Base-by-base conservation (phyloP, 1,140 invertebrate species). In the Megathymus violae region DNA sequence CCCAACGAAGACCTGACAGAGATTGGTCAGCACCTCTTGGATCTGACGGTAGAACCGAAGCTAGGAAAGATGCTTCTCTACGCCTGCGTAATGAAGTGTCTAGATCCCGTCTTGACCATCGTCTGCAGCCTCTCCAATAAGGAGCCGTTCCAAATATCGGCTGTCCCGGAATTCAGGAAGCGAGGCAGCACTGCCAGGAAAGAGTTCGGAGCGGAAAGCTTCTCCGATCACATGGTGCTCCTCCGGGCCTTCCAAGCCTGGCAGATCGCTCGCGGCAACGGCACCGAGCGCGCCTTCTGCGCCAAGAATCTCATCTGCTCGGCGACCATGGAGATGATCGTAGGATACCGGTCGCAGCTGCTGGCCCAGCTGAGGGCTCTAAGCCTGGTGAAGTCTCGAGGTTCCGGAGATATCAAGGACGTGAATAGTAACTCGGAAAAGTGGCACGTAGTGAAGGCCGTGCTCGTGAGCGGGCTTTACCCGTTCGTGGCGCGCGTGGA, bases 31-130 rank as follows among this genome's bases (percentile, higher is more conserved):
- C 95, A 97, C 74, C 87, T 99, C 5, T 86, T 98, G 4, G 97
- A 99, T 85, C 89, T 99, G 9, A 97, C 98, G 0, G 92, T 99
- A 1, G 97, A 99, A 66, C 98, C 98, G 0, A 94, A 96, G 71
- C 92, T 98, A 9, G 97, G 97, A 2, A 98, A 98, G 92, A 96
- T 98, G 94, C 88, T 99, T 16, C 89, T 99, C 1, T 98, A 97
- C 82, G 95, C 96, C 1, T 95, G 98, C 14, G 94, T 98, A 3
- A 92, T 99, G 19, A 97, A 97, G 83, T 99, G 98, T 82, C 87
- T 99, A 1, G 97, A 99, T 92, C 98, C 98, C 3, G 93, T 99
- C 16, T 88, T 99, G 15, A 99, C 98, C 0, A 96, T 99, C 44
- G 97, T 97, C 7, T 97, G 97, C 79, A 94, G 95, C 38, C 91